phyloP scores from a whole-genome alignment of 2,888 invertebrate genomes.

The Ptychoptera albimana region DNA sequence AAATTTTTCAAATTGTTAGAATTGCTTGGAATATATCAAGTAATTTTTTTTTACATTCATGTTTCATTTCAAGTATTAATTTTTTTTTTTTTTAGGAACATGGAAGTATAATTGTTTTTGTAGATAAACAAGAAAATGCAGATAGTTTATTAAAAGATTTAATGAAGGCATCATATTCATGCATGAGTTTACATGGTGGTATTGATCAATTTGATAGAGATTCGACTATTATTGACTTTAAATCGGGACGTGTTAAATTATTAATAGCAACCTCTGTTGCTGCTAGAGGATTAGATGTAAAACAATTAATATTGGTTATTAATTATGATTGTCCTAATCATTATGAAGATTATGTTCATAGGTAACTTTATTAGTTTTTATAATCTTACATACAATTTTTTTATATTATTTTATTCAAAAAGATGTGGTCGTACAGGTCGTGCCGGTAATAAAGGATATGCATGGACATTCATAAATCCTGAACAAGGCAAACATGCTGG shows the following conservation, averaged over 20 bases:
- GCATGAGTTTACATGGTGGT: slow-evolving; percentile 95
- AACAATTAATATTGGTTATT: slow-evolving; percentile 90
- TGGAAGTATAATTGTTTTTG: slow-evolving; percentile 92
- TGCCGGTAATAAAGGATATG: slow-evolving; percentile 91
- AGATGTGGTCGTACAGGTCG: slow-evolving; percentile 83
- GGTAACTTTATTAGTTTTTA: slow-evolving; percentile 23
- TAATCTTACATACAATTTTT: neutral
- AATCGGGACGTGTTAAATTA: slow-evolving; percentile 81
- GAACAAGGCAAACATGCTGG: slow-evolving; percentile 90
- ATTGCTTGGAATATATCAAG: slow-evolving; percentile 83
- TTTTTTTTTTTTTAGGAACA: slow-evolving; percentile 33
- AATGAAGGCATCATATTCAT: slow-evolving; percentile 91
- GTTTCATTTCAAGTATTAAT: neutral
- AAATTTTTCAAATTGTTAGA: slow-evolving; percentile 96
- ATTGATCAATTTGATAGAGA: slow-evolving; percentile 99
- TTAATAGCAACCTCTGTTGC: slow-evolving; percentile 97
- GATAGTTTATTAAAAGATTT: slow-evolving; percentile 85
- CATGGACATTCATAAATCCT: slow-evolving; percentile 91
- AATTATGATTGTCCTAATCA: slow-evolving; percentile 99
- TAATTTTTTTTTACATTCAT: neutral
- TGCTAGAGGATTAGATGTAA: slow-evolving; percentile 95
- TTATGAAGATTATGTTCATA: slow-evolving; percentile 98
- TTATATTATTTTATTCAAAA: slow-evolving; percentile 1
- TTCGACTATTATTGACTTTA: slow-evolving; percentile 94
- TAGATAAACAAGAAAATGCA: slow-evolving; percentile 96